Evolutionary conservation across 1,140 invertebrate species (phyloP).

Genomic region (Coboldia fuscipes): DNA sequence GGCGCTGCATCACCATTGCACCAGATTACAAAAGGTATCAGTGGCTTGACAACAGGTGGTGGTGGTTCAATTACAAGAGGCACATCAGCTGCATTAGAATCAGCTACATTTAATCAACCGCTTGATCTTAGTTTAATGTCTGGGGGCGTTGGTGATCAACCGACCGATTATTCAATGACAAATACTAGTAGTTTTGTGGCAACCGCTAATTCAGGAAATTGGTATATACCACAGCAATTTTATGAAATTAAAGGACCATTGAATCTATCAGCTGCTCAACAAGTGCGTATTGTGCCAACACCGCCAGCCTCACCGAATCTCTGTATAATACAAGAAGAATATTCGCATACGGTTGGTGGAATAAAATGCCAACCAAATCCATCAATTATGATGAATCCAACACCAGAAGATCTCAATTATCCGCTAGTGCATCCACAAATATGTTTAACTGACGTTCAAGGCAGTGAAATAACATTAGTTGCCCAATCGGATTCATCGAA

Average conservation of each 20-base stretch:
- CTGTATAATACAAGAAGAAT: slow-evolving; percentile 74
- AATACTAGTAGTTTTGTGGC: slow-evolving; percentile 6
- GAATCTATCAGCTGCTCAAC: slow-evolving; percentile 28
- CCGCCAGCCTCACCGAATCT: slow-evolving; percentile 31
- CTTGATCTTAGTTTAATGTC: slow-evolving; percentile 9
- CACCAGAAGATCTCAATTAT: slow-evolving; percentile 4
- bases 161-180: slow-evolving; percentile 4
- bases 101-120: slow-evolving; percentile 11
- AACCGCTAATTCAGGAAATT: slow-evolving; percentile 7
- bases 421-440: slow-evolving; percentile 53
- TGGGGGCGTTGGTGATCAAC: slow-evolving; percentile 5
- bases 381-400: too few species aligned
- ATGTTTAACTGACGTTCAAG: slow-evolving; percentile 70
- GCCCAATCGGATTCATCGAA: slow-evolving; percentile 42
- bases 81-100: slow-evolving; percentile 26
- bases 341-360: slow-evolving; percentile 14
- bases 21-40: slow-evolving; percentile 28
- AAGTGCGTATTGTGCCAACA: slow-evolving; percentile 16
- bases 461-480: slow-evolving; percentile 57
- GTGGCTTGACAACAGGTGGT: slow-evolving; percentile 31
- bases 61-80: slow-evolving; percentile 57
- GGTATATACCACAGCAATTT: slow-evolving; percentile 20
- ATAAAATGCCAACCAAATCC: slow-evolving; percentile 11
- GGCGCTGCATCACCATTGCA: slow-evolving; percentile 16
- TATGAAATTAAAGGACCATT: slow-evolving; percentile 27